phyloP scores from a whole-genome alignment of 1,140 invertebrate genomes.

The Drosophila sp. region DNA sequence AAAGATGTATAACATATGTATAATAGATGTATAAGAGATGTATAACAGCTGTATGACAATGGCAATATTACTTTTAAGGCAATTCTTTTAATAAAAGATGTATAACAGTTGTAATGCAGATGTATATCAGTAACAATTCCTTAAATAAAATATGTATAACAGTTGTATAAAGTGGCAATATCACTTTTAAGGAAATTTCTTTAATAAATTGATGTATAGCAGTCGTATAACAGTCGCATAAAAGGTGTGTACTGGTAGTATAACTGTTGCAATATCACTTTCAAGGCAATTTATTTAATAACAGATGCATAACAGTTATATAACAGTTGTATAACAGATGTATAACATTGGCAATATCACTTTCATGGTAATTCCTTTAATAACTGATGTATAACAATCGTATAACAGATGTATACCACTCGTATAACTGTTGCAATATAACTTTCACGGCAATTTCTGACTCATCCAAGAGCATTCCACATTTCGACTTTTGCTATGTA shows the following conservation, averaged over 20 bases:
- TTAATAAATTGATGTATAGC: background rate
- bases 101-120: too few species aligned
- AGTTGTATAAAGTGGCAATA: too few species aligned
- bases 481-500: conserved; percentile 26
- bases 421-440: background rate
- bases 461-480: background rate
- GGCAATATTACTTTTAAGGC: too few species aligned
- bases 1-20: too few species aligned
- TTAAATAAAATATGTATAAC: too few species aligned
- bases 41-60: too few species aligned
- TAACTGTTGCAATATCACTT: background rate
- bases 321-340: background rate
- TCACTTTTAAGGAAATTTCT: too few species aligned
- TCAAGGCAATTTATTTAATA: too few species aligned
- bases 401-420: background rate
- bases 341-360: background rate
- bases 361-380: too few species aligned
- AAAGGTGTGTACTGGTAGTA: background rate
- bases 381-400: background rate
- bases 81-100: too few species aligned
- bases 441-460: background rate
- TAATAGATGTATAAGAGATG: too few species aligned
- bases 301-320: background rate
- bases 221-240: background rate
- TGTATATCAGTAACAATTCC: too few species aligned